Evolutionary conservation across 2,888 invertebrate genomes (phyloP), one percentile per base, ranked within the genome.

Genomic region (Fragum sueziense): DNA sequence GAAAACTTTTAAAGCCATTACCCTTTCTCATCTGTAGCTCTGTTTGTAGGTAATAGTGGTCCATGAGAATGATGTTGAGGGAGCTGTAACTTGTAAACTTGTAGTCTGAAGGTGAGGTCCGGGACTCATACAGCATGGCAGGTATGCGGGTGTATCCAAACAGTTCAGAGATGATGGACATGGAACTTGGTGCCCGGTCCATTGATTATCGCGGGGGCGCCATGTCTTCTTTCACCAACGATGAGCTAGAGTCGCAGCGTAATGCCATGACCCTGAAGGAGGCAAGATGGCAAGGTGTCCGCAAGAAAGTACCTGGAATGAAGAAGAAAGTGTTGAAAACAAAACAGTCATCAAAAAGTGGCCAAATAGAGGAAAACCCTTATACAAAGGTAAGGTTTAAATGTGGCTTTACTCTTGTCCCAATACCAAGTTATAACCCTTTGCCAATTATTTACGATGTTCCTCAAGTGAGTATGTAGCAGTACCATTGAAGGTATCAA

Each of bases 271-370:
- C 89, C 0, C 69, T 90, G 34, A 86, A 90, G 67, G 88, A 88
- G 67, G 89, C 88, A 0, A 74, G 88, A 57, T 90, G 85, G 85
- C 82, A 86, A 37, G 88, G 88, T 22, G 88, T 88, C 74, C 78
- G 88, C 47, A 89, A 89, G 70, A 86, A 86, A 61, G 84, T 87
- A n/a, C 87, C 87, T 1, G 85, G 87, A 25, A 80, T 89, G 84
- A 81, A 84, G 0, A 76, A 87, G 1, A 81, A 86, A 25, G 85
- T 85, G 7, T 65, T 72, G 9, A 65, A 65, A 22, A 41, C 41
- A 22, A 65, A 41, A 41, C 65, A 65, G 14, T 61, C 61, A 33
- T 27, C 61, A 3, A 61, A 61, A n/a, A 41, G 34, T 22, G 41
- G 41, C 47, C 22, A 65, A 11, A 11, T 65, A 14, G 65, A 65